Evolutionary conservation across 2,797 vertebrate species (phyloP), one percentile per base, ranked within the genome.

Genomic region (Pempheris klunzingeri): DNA sequence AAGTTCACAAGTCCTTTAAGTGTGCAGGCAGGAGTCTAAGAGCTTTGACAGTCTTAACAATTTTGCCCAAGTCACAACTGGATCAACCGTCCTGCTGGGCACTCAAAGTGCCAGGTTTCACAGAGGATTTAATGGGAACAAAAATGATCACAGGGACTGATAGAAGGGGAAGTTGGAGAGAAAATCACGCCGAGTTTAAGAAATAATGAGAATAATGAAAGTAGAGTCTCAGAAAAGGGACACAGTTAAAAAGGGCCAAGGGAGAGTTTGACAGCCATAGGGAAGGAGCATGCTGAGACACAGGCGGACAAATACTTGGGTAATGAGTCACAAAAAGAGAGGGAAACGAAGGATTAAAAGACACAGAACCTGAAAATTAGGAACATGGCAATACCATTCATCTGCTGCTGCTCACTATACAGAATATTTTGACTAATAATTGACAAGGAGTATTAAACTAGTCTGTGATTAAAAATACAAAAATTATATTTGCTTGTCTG

Each of bases 151-250:
- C 50, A 78, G 65, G 32, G 57, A 87, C 44, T 62, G 47, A 52
- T 24, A 64, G 44, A 50, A 30, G 24, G 55, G 47, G 26, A 54
- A 47, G 57, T 36, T 68, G 67, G 59, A 60, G 34, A 34, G 62
- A 58, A 59, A 79, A 81, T 64, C 86, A 88, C 0, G 50, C 74
- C 18, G 87, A 55, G 86, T 81, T 82, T 67, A 62, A 78, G 80
- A 90, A 90, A 92, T 88, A 86, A 88, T 84, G 81, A 88, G 76
- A 83, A 82, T 69, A 83, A 88, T 82, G 59, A 83, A 78, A 72
- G 80, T 36, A 43, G 50, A 43, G 57, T 61, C 13, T 54, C 11
- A 20, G 57, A 15, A 66, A 80, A 52, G 57, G 55, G 52, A 63
- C 0, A 18, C 17, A 13, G 64, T 64, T 71, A 71, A 65, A 88